Evolutionary conservation across 2,797 vertebrate genomes (phyloP).

Genomic region (Xerus rutilus): DNA sequence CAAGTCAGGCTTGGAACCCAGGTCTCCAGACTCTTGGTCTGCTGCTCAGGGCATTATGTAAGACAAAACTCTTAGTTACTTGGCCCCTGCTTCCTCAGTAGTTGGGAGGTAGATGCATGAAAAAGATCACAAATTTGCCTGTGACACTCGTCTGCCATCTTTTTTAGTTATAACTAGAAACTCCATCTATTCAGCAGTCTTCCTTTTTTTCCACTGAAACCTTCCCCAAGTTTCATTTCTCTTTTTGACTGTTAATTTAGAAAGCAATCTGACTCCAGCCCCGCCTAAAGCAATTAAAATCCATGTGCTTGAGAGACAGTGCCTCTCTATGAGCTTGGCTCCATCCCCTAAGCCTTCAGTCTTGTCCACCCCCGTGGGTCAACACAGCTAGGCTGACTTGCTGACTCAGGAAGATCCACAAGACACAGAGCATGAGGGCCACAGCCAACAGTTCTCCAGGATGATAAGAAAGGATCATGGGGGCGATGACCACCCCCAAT

Average conservation of each 20-base stretch:
- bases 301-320: neutral
- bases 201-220: neutral
- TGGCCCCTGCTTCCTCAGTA: neutral
- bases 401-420: neutral
- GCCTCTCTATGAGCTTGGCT: neutral
- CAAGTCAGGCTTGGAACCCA: neutral
- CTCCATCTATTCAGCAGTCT: neutral
- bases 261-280: neutral
- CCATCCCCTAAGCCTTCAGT: too few species aligned
- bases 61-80: neutral
- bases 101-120: neutral
- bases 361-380: neutral
- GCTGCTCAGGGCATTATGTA: neutral
- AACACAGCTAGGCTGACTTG: neutral
- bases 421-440: neutral
- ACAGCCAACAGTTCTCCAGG: neutral
- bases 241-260: neutral
- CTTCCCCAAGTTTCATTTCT: neutral
- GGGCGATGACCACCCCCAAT: neutral
- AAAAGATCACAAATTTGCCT: neutral
- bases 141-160: neutral
- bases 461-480: neutral
- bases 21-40: neutral
- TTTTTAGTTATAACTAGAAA: slow-evolving; percentile 13
- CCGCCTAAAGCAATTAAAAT: neutral